phyloP scores from a whole-genome alignment of 2,113 vertebrate genomes.

The Platycercus adscitus region DNA sequence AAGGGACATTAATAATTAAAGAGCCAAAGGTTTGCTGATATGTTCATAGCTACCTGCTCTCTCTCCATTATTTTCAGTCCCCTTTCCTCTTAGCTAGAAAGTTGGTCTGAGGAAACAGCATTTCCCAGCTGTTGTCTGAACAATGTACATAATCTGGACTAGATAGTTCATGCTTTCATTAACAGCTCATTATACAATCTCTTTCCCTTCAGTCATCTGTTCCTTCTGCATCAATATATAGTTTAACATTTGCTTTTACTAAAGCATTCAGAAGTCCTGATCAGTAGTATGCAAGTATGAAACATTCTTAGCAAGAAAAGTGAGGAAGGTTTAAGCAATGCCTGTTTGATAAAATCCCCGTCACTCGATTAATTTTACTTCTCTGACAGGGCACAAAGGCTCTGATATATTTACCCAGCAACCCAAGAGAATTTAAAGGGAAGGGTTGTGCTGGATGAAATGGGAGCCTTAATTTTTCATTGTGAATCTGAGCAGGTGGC shows the following conservation, averaged over 20 bases:
- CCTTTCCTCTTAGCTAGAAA: slow-evolving; percentile 27
- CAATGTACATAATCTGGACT: not conserved
- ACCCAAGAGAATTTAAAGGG: not conserved
- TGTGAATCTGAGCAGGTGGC: not conserved
- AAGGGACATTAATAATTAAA: slow-evolving; percentile 1
- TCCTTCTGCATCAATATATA: slow-evolving; percentile 2
- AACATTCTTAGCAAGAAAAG: not conserved
- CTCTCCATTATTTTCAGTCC: not conserved
- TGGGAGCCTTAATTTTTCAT: slow-evolving; percentile 1
- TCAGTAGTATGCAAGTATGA: not conserved
- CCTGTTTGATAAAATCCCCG: not conserved
- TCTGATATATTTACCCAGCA: not conserved
- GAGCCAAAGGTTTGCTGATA: not conserved
- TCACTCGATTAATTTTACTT: not conserved
- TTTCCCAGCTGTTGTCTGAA: not conserved
- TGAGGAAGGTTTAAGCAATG: not conserved
- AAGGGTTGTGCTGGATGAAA: not conserved
- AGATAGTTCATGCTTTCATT: not conserved
- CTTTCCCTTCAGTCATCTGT: not conserved
- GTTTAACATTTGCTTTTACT: not conserved
- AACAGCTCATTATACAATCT: not conserved
- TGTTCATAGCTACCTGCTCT: not conserved
- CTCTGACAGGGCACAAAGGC: not conserved
- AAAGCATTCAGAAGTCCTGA: not conserved
- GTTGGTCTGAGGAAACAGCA: not conserved